Evolutionary conservation across 2,113 vertebrate genomes (phyloP).

Genomic region (Fukomys damarensis): DNA sequence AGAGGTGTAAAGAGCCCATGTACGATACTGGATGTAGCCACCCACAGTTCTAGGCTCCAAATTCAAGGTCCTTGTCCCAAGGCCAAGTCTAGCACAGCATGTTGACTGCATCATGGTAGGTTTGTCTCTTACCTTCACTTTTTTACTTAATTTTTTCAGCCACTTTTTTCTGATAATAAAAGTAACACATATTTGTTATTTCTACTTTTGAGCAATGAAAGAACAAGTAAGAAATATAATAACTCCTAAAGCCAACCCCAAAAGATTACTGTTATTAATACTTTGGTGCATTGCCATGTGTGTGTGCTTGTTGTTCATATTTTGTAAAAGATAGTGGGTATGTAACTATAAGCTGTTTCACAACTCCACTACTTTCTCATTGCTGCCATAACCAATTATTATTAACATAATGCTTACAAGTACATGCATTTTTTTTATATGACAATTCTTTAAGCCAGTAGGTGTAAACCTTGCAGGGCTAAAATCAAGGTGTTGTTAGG

Average conservation of each 20-base stretch:
- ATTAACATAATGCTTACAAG: not conserved
- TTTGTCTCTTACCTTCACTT: not conserved
- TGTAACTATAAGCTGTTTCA: not conserved
- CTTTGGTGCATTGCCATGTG: not conserved
- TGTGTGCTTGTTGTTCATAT: not conserved
- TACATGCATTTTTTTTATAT: not conserved
- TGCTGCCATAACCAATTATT: not conserved
- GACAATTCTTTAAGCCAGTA: not conserved
- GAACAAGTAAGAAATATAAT: not conserved
- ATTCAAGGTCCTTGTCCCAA: not conserved
- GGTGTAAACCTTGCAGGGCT: not conserved
- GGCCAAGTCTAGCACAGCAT: not conserved
- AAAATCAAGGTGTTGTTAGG: not conserved
- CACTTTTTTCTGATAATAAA: slow-evolving; percentile 11
- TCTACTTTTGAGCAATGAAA: slow-evolving; percentile 43
- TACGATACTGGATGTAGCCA: fast-evolving
- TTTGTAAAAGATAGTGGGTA: not conserved
- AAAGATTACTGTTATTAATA: not conserved
- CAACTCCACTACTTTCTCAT: not conserved
- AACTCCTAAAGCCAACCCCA: not conserved
- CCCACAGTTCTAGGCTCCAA: no score
- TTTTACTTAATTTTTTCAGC: slow-evolving; percentile 7
- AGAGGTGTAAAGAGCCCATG: not conserved
- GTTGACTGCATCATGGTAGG: not conserved
- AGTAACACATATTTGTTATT: slow-evolving; percentile 2